A percentile compares a stretch with the other conserved stretches of the same genome.
These are phyloP conservation scores for Trichechus manatus DNA, from an alignment of 2,113 vertebrate species.

Conservation along the genomic window DNA sequence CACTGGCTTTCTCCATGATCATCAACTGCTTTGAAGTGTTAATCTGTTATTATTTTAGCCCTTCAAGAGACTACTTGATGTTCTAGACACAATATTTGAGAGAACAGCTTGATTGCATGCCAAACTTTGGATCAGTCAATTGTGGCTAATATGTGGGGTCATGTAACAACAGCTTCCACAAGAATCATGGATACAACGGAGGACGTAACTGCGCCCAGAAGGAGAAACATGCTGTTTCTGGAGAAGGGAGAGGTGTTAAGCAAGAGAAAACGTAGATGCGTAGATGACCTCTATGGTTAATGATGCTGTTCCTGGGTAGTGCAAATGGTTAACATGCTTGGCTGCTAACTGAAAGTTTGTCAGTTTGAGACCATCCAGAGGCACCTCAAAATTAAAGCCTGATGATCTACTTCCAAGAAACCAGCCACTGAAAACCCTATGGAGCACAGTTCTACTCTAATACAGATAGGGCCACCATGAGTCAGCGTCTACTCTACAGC, in stretches of 20 bases:
- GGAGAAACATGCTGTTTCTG: neutral
- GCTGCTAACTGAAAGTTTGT: neutral
- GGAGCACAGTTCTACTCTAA: neutral
- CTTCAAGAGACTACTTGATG: neutral
- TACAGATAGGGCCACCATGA: neutral
- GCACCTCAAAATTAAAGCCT: neutral
- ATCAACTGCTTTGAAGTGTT: neutral
- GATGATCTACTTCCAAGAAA: neutral
- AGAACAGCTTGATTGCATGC: neutral
- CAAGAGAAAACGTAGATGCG: neutral
- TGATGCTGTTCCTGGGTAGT: neutral
- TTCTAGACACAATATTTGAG: neutral
- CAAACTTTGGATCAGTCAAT: neutral
- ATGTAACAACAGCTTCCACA: neutral
- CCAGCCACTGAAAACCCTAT: neutral
- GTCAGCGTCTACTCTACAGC: neutral
- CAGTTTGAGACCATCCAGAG: neutral
- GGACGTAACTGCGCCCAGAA: neutral
- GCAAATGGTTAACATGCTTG: neutral
- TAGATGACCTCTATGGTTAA: neutral
- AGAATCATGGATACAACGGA: neutral
- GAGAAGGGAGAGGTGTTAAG: neutral
- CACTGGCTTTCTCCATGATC: neutral
- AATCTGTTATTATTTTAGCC: neutral
- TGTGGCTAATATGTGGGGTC: neutral